phyloP scores from a whole-genome alignment of 2,888 invertebrate species.

The Epistrophella euchroma region DNA sequence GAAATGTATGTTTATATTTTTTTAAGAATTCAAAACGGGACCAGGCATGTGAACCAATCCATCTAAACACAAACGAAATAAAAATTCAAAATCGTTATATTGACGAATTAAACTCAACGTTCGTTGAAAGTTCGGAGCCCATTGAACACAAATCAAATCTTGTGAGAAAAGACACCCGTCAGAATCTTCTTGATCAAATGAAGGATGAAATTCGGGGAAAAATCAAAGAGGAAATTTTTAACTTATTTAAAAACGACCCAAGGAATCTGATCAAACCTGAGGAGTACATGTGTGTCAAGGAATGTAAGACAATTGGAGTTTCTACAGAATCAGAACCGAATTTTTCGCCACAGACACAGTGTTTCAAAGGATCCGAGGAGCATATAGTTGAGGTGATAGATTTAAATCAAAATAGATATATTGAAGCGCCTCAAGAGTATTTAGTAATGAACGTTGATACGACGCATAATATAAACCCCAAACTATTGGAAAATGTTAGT shows the following conservation, averaged over 20 bases:
- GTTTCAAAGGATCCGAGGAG: background rate
- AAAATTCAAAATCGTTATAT: background rate
- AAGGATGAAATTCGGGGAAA: conserved; percentile 1
- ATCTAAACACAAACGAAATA: background rate
- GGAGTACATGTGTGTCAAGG: background rate
- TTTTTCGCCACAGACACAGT: background rate
- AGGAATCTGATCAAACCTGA: background rate
- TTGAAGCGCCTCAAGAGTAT: background rate
- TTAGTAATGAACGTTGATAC: background rate
- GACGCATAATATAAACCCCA: background rate
- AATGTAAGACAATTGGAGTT: conserved; percentile 17
- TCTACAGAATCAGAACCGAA: conserved; percentile 31
- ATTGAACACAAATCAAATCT: background rate
- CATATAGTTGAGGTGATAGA: background rate
- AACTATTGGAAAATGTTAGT: background rate
- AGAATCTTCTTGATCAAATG: conserved; percentile 28
- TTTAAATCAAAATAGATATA: background rate
- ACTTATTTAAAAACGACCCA: background rate
- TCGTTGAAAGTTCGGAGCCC: background rate
- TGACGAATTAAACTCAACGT: background rate
- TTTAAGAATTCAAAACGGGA: conserved; percentile 3
- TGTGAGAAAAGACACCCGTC: conserved; percentile 28
- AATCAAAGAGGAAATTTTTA: conserved; percentile 10
- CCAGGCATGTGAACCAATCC: background rate
- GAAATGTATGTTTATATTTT: background rate